phyloP scores from a whole-genome alignment of 2,113 vertebrate genomes.

The Lycocorax pyrrhopterus region DNA sequence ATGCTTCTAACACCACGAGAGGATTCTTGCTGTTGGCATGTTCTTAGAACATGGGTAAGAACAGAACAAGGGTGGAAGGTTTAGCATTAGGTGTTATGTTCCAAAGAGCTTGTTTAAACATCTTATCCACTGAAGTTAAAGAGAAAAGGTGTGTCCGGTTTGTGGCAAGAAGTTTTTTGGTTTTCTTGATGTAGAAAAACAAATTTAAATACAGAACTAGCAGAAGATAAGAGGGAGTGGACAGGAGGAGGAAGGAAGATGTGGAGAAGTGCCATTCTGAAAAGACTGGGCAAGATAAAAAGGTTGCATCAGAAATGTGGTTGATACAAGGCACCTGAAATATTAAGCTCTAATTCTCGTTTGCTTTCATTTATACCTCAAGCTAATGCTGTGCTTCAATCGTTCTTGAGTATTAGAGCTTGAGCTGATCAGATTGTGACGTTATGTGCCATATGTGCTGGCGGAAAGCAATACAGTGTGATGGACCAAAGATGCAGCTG shows the following conservation, averaged over 20 bases:
- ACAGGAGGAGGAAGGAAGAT: background rate
- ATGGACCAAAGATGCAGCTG: background rate
- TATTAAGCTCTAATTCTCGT: background rate
- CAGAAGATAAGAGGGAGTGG: background rate
- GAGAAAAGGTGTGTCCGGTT: background rate
- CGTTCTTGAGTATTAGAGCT: constrained; percentile 32
- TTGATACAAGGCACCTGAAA: background rate
- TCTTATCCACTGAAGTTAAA: background rate
- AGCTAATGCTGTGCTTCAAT: background rate
- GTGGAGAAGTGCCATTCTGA: background rate
- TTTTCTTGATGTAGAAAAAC: background rate
- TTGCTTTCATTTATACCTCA: background rate
- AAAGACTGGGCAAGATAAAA: background rate
- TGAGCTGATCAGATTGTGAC: constrained; percentile 55
- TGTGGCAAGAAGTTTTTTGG: background rate
- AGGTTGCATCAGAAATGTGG: background rate
- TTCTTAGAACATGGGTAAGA: background rate
- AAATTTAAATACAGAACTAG: background rate
- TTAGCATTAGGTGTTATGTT: background rate
- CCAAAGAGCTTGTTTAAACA: background rate
- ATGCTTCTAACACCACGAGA: background rate
- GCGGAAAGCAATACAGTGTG: background rate
- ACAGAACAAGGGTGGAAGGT: background rate
- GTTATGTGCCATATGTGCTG: constrained; percentile 38
- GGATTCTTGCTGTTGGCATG: background rate